These are phyloP conservation scores for Timema podura DNA, from an alignment of 2,888 invertebrate species.

Conservation along the genomic window DNA sequence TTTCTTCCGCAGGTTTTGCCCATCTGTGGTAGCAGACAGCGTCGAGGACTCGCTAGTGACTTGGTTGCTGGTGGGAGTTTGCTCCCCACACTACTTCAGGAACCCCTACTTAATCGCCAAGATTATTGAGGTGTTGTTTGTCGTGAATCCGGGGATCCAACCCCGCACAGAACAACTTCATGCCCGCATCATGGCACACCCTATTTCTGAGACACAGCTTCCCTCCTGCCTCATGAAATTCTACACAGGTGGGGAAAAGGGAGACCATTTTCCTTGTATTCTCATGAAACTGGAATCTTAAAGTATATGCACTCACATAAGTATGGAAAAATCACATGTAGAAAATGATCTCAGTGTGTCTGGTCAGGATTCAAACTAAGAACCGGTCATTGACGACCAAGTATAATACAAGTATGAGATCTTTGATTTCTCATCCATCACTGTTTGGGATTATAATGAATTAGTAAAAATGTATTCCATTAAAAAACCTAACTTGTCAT, in stretches of 20 bases:
- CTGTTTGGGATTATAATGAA: too few relatives aligned
- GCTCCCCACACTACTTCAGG: slow-evolving; percentile 84
- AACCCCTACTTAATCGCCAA: slow-evolving; percentile 98
- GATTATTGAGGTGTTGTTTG: slow-evolving; percentile 77
- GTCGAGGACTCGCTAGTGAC: slow-evolving; percentile 81
- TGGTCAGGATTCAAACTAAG: too few relatives aligned
- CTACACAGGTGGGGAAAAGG: slow-evolving; percentile 63
- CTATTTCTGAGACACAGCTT: slow-evolving; percentile 72
- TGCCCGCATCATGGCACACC: slow-evolving; percentile 81
- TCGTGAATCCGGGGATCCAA: slow-evolving; percentile 50
- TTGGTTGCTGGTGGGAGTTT: slow-evolving; percentile 85
- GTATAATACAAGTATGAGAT: too few relatives aligned
- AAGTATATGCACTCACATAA: too few relatives aligned
- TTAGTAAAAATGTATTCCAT: neutral
- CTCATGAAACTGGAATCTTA: neutral
- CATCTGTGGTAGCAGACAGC: slow-evolving; percentile 67
- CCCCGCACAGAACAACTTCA: slow-evolving; percentile 53
- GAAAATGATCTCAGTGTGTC: too few relatives aligned
- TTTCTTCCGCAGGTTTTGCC: slow-evolving; percentile 60
- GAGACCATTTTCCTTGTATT: neutral
- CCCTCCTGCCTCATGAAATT: slow-evolving; percentile 95
- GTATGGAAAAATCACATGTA: too few relatives aligned
- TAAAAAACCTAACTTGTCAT: neutral
- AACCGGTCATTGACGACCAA: too few relatives aligned
- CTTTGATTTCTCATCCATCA: too few relatives aligned